phyloP scores from a whole-genome alignment of 2,113 vertebrate species.

The Collichthys lucidus region DNA sequence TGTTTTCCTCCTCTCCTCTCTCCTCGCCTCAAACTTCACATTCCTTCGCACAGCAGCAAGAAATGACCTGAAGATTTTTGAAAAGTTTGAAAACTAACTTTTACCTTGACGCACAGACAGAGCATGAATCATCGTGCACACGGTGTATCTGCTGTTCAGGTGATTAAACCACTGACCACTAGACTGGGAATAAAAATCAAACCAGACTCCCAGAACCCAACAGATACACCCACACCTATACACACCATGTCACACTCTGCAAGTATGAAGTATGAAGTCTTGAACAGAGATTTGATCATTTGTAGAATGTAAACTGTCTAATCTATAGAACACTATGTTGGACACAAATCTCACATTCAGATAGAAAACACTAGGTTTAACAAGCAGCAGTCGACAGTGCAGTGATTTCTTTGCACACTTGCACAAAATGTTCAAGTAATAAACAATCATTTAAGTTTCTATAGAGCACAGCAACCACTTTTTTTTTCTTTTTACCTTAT shows the following conservation, averaged over 20 bases:
- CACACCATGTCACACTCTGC: background rate
- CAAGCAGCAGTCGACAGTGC: no score
- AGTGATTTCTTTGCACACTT: no score
- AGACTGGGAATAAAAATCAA: background rate
- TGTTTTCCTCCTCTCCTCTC: background rate
- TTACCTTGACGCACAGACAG: background rate
- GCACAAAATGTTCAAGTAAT: background rate
- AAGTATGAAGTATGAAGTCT: no score
- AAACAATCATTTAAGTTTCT: background rate
- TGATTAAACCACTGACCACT: background rate
- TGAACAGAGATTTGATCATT: background rate
- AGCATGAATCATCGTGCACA: background rate
- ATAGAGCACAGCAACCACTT: no score
- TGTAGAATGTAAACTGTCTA: no score
- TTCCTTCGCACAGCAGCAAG: slow-evolving; percentile 4
- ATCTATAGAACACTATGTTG: no score
- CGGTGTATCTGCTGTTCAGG: background rate
- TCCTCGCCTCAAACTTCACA: background rate
- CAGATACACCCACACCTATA: background rate
- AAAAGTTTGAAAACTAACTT: slow-evolving; percentile 21
- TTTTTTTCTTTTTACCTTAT: no score
- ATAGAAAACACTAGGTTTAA: no score
- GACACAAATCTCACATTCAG: no score
- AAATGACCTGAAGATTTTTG: background rate
- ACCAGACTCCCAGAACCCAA: background rate